These are phyloP conservation scores for Nothobranchius kuhntae DNA, from an alignment of 2,113 vertebrate species.

Conservation along the genomic window DNA sequence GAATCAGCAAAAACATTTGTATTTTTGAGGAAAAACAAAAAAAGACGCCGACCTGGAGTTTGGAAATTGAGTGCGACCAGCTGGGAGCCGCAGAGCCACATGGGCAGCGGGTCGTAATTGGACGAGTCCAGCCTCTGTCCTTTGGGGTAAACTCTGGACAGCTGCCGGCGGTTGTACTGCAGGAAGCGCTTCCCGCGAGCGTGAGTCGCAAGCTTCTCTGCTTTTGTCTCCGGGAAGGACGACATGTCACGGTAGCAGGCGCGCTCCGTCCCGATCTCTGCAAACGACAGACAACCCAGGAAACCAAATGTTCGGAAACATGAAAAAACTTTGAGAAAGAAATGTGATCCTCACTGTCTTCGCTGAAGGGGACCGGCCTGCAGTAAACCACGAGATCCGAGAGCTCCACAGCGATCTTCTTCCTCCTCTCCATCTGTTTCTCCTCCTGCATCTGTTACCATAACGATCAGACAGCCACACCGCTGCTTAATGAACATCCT, in stretches of 20 bases:
- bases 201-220: slow-evolving; percentile 80
- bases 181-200: slow-evolving; percentile 76
- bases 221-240: slow-evolving; percentile 82
- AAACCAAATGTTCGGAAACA: not conserved
- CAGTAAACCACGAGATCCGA: slow-evolving; percentile 83
- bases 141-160: slow-evolving; percentile 83
- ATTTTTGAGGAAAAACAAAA: no score
- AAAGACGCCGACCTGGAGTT: slow-evolving; percentile 76
- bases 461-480: slow-evolving; percentile 12
- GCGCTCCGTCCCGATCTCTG: slow-evolving; percentile 80
- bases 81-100: slow-evolving; percentile 85
- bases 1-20: not conserved
- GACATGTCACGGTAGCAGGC: slow-evolving; percentile 81
- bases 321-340: not conserved
- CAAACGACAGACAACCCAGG: not conserved
- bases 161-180: slow-evolving; percentile 83
- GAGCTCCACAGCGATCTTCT: slow-evolving; percentile 82
- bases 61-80: slow-evolving; percentile 85
- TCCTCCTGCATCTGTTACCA: slow-evolving; percentile 81
- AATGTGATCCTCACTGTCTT: slow-evolving; percentile 73
- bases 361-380: slow-evolving; percentile 80
- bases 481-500: no score
- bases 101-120: slow-evolving; percentile 84
- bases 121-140: slow-evolving; percentile 85
- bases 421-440: slow-evolving; percentile 83